Percentiles rank a stretch among this genome's conserved stretches.
phyloP scores from a whole-genome alignment of 2,888 invertebrate species.

The Dryobota labecula region DNA sequence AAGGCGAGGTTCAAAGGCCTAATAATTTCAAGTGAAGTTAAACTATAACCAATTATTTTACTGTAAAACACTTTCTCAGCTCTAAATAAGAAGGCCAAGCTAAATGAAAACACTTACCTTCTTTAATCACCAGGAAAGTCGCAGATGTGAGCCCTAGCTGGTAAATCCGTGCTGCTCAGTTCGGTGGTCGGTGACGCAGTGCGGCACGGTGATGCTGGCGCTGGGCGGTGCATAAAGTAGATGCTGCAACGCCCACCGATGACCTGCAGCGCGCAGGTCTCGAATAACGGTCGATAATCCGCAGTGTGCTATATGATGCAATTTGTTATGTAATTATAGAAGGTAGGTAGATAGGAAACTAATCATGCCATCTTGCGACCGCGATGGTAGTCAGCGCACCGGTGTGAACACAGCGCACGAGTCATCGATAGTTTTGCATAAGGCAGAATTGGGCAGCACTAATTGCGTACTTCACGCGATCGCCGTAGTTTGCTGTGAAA shows the following conservation, averaged over 20 bases:
- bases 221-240: neutral
- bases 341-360: neutral
- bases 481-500: neutral
- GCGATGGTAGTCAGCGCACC: neutral
- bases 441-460: neutral
- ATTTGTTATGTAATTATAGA: neutral
- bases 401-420: no score
- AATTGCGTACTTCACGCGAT: neutral
- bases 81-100: neutral
- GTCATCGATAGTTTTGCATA: no score
- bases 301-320: slow-evolving; percentile 32
- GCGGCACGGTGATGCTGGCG: neutral
- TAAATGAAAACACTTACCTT: slow-evolving; percentile 15
- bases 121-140: neutral
- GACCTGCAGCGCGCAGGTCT: slow-evolving; percentile 38
- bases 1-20: neutral
- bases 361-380: neutral
- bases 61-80: neutral
- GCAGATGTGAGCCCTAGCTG: neutral
- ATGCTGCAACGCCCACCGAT: slow-evolving; percentile 21
- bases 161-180: slow-evolving; percentile 7
- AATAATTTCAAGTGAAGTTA: neutral
- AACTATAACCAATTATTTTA: neutral
- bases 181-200: slow-evolving; percentile 27
- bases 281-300: slow-evolving; percentile 24